Conservation (phyloP, 2,113 vertebrate species). For the Antennarius striatus region DNA sequence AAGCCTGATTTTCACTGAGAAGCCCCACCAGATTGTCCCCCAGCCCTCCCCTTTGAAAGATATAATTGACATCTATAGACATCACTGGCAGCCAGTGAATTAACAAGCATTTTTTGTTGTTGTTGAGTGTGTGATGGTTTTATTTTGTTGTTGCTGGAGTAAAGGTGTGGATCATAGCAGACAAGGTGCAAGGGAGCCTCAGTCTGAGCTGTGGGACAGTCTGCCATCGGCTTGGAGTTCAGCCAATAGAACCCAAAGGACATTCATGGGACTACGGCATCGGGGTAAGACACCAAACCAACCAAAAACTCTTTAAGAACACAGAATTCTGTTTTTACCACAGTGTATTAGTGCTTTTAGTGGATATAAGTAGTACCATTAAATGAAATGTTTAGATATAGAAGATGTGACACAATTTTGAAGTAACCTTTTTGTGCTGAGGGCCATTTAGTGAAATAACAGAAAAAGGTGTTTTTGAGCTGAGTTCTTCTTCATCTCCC, state of each 20-base stretch:
- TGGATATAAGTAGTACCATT: neutral
- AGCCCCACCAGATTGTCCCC: too few species aligned
- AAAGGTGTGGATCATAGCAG: slow-evolving; percentile 97
- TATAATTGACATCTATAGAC: too few species aligned
- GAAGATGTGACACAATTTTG: neutral
- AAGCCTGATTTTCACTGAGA: too few species aligned
- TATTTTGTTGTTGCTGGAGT: neutral
- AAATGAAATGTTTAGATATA: neutral
- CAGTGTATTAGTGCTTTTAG: too few species aligned
- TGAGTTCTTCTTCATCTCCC: accelerated
- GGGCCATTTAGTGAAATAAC: neutral
- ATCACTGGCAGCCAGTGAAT: too few species aligned
- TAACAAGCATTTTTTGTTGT: neutral
- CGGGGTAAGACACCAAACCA: slow-evolving; percentile 82
- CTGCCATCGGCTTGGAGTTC: slow-evolving; percentile 88
- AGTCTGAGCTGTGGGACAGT: slow-evolving; percentile 94
- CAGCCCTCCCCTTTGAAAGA: too few species aligned
- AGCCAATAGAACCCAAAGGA: slow-evolving; percentile 87
- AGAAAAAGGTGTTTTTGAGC: neutral
- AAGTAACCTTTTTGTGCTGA: too few species aligned
- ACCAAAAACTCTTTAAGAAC: neutral
- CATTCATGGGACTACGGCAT: slow-evolving; percentile 96
- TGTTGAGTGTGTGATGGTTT: neutral
- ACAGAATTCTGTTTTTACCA: neutral
- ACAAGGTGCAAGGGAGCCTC: slow-evolving; percentile 95